These are phyloP conservation scores for Drosophila putrida DNA, from an alignment of 2,888 invertebrate genomes.

Conservation along the genomic window DNA sequence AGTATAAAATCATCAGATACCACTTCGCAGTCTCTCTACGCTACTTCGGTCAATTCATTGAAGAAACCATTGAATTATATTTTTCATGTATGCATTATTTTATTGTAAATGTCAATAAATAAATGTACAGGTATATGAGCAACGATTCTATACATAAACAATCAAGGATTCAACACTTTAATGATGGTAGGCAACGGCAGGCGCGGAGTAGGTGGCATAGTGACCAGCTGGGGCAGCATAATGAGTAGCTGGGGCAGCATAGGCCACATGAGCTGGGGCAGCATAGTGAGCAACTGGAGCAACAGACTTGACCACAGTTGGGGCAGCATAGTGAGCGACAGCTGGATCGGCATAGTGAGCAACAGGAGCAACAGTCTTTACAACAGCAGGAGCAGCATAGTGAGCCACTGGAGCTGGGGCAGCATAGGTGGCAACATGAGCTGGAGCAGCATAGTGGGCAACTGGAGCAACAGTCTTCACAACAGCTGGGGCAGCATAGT, in stretches of 20 bases:
- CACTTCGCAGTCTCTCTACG: background rate
- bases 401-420: conserved; percentile 52
- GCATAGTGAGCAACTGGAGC: conserved; percentile 51
- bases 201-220: conserved; percentile 53
- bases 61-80: background rate
- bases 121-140: conserved; percentile 69
- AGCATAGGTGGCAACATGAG: conserved; percentile 53
- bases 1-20: background rate
- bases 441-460: conserved; percentile 41
- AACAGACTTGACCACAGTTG: conserved; percentile 43
- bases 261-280: conserved; percentile 40
- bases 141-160: conserved; percentile 60
- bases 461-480: conserved; percentile 36
- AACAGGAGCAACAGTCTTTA: conserved; percentile 38
- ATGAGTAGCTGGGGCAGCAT: conserved; percentile 59
- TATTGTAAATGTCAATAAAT: conserved; percentile 78
- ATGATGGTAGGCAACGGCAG: conserved; percentile 71
- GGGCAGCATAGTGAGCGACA: conserved; percentile 51
- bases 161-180: conserved; percentile 45
- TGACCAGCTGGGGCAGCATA: conserved; percentile 59
- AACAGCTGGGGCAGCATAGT: conserved; percentile 44
- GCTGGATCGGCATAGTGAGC: conserved; percentile 60
- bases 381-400: conserved; percentile 42
- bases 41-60: background rate
- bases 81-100: conserved; percentile 70